Conservation (phyloP, 23 tunicate species). For the Diplosoma virens region DNA sequence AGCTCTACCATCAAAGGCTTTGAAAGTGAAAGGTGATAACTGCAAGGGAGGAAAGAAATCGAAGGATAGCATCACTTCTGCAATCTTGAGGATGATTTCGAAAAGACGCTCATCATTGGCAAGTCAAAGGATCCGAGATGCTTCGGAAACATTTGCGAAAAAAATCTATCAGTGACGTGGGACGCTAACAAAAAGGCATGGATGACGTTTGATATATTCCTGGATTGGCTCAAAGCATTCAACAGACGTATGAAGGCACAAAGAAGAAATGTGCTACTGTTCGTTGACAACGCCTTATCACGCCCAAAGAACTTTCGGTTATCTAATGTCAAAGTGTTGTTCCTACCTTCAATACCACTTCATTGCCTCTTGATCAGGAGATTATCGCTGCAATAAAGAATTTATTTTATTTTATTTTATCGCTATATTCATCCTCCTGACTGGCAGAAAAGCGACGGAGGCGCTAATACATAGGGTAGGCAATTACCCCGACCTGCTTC, state of each 20-base stretch:
- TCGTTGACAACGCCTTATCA: constrained; percentile 4
- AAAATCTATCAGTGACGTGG: constrained; percentile 6
- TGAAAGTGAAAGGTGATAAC: background rate
- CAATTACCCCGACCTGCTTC: too few species aligned
- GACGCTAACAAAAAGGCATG: constrained; percentile 7
- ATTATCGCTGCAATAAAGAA: constrained; percentile 5
- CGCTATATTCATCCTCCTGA: too few species aligned
- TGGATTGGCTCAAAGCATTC: background rate
- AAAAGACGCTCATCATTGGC: constrained; percentile 7
- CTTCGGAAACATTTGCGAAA: background rate
- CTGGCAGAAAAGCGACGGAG: too few species aligned
- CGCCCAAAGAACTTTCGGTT: constrained; percentile 10
- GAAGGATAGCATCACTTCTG: constrained; percentile 7
- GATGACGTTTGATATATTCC: background rate
- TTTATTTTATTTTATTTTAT: too few species aligned
- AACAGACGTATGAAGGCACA: constrained; percentile 7
- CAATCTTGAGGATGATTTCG: constrained; percentile 1
- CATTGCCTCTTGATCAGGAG: constrained; percentile 5
- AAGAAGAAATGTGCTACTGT: too few species aligned
- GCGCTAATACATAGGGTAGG: too few species aligned
- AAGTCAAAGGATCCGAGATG: constrained; percentile 8
- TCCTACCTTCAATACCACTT: constrained; percentile 16
- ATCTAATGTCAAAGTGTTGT: constrained; percentile 2
- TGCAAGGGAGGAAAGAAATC: background rate
- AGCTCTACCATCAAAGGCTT: constrained; percentile 14